Evolutionary conservation across 2,113 vertebrate species (phyloP).

Genomic region (Rana temporaria): DNA sequence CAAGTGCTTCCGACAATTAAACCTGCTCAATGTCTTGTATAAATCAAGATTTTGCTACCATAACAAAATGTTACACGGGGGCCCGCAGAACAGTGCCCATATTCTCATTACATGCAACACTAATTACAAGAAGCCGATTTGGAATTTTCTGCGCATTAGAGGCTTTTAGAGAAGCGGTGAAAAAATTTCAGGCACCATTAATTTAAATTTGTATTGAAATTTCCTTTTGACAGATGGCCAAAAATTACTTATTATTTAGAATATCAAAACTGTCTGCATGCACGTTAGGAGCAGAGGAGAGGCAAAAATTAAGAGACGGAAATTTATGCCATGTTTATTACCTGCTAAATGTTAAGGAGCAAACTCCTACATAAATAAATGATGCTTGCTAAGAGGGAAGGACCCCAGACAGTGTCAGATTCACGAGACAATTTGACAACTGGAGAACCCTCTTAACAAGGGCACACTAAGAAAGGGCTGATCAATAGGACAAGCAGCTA

Average conservation of each 20-base stretch:
- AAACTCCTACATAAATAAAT: slow-evolving; percentile 81
- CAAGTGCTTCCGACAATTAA: slow-evolving; percentile 79
- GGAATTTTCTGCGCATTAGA: slow-evolving; percentile 85
- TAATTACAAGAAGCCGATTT: slow-evolving; percentile 84
- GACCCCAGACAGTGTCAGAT: neutral
- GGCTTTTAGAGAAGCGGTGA: slow-evolving; percentile 84
- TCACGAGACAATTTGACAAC: slow-evolving; percentile 71
- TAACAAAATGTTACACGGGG: slow-evolving; percentile 81
- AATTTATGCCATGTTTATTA: slow-evolving; percentile 83
- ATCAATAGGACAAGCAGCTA: slow-evolving; percentile 72
- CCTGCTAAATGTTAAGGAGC: slow-evolving; percentile 83
- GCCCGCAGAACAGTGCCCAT: slow-evolving; percentile 75
- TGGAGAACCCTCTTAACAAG: slow-evolving; percentile 65
- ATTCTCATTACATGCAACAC: slow-evolving; percentile 85
- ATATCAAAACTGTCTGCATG: slow-evolving; percentile 79
- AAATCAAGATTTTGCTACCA: slow-evolving; percentile 84
- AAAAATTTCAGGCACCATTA: slow-evolving; percentile 87
- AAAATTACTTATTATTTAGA: slow-evolving; percentile 88
- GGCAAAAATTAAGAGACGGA: slow-evolving; percentile 81
- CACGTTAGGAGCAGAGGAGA: slow-evolving; percentile 78
- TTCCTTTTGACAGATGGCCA: slow-evolving; percentile 87
- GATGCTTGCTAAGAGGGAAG: slow-evolving; percentile 74
- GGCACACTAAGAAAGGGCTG: slow-evolving; percentile 69
- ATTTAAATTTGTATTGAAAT: slow-evolving; percentile 89
- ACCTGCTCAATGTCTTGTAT: slow-evolving; percentile 71